Percentiles rank a stretch among this genome's conserved stretches.
Conservation (phyloP, 2,113 vertebrate genomes). For the human region GRCh38 chr2:88315501-88316000, state of each 20-base stretch:
- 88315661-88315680: neutral
- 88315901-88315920: neutral
- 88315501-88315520: neutral
- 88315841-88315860: neutral
- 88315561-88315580: neutral
- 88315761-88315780: neutral
- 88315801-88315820: neutral
- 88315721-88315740: neutral
- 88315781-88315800: neutral
- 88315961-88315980: neutral
- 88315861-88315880: neutral
- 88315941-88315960: neutral
- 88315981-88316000: too few species aligned
- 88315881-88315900: neutral
- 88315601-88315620: neutral
- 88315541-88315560: neutral
- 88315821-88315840: neutral
- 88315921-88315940: neutral
- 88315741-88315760: neutral
- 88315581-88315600: neutral
- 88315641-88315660: neutral
- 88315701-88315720: neutral
- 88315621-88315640: neutral
- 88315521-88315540: neutral
- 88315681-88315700: neutral